Conservation (phyloP, 2,888 invertebrate genomes). For the Deilephila elpenor region DNA sequence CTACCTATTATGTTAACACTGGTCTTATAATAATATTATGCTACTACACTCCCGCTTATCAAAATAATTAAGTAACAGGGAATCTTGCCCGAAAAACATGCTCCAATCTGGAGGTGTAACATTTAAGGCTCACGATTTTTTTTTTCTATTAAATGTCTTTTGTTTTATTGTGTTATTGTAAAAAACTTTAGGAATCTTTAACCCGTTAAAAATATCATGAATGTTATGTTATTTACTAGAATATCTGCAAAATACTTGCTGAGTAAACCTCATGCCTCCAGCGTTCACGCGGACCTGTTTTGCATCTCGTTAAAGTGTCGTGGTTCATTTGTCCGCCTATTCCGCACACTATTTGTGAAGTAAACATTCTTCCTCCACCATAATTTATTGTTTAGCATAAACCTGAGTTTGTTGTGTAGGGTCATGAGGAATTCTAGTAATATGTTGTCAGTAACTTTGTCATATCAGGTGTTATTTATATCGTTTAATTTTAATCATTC, state of each 20-base stretch:
- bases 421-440: not conserved
- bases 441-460: not conserved
- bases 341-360: not conserved
- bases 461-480: too few species aligned
- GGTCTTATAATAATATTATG: too few species aligned
- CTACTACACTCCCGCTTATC: too few species aligned
- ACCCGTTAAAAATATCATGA: not conserved
- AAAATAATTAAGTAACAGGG: too few species aligned
- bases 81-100: too few species aligned
- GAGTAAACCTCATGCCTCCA: slow-evolving; percentile 31
- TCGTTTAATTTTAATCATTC: too few species aligned
- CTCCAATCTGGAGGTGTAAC: too few species aligned
- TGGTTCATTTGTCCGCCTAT: slow-evolving; percentile 19
- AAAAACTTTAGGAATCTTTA: not conserved
- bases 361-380: not conserved
- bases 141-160: too few species aligned
- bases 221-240: not conserved
- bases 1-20: too few species aligned
- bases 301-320: slow-evolving; percentile 16
- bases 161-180: not conserved
- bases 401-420: not conserved
- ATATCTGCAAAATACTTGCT: slow-evolving; percentile 30
- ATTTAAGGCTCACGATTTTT: too few species aligned
- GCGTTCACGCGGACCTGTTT: slow-evolving; percentile 35
- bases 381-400: not conserved